Conservation (phyloP, 2,113 vertebrate species). For the Garra rufa region DNA sequence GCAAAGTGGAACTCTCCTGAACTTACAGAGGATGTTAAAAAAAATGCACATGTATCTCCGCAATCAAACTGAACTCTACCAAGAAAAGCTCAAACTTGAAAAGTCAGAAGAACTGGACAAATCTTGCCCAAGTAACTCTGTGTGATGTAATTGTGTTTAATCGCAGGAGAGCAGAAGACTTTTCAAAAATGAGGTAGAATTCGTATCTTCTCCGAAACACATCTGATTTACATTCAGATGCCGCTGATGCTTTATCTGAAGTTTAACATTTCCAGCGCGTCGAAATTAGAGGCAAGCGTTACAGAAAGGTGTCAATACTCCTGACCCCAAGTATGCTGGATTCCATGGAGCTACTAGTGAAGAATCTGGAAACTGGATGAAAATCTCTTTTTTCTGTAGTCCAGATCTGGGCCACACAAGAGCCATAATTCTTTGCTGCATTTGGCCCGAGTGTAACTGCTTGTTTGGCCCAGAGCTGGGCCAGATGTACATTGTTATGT, state of each 20-base stretch:
- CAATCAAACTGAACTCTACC: no score
- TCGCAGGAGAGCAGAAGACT: background rate
- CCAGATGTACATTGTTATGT: no score
- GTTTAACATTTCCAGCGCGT: background rate
- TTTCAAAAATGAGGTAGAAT: background rate
- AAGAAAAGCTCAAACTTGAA: no score
- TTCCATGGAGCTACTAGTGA: background rate
- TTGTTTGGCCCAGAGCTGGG: no score
- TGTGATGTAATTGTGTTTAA: background rate
- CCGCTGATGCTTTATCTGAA: background rate
- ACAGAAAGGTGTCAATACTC: background rate
- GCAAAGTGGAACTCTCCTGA: background rate
- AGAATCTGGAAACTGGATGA: background rate
- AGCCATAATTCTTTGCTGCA: no score
- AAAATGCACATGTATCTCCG: no score
- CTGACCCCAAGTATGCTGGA: background rate
- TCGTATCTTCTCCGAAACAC: background rate
- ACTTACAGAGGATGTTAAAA: slow-evolving; percentile 18
- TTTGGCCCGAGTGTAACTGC: no score
- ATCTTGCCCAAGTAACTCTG: slow-evolving; percentile 1
- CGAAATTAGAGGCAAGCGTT: background rate
- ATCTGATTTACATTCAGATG: background rate
- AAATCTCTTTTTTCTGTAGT: no score
- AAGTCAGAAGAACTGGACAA: background rate
- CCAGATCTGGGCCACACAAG: no score